Conservation (phyloP, 2,888 invertebrate genomes). For the Aspidiotus destructor region DNA sequence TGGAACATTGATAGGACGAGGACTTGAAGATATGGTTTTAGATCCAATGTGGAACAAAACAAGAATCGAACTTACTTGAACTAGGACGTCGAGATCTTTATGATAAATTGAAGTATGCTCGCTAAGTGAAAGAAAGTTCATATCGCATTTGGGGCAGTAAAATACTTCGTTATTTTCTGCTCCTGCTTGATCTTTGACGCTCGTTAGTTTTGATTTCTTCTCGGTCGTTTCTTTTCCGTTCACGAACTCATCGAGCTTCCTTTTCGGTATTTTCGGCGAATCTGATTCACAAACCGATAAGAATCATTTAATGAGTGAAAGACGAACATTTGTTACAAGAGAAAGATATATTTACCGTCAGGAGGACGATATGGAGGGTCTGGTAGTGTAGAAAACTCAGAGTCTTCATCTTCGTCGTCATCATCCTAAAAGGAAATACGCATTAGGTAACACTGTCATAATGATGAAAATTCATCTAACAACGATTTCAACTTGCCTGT, state of each 20-base stretch:
- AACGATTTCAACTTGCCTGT: conserved; percentile 7
- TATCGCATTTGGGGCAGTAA: conserved; percentile 24
- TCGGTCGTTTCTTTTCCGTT: conserved; percentile 15
- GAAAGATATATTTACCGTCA: not conserved
- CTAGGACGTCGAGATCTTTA: conserved; percentile 6
- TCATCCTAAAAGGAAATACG: conserved; percentile 14
- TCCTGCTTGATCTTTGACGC: conserved; percentile 11
- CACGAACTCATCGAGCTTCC: not conserved
- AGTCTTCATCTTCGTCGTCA: conserved; percentile 20
- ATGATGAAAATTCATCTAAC: not conserved
- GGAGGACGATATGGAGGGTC: no score
- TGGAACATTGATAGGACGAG: not conserved
- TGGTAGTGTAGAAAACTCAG: not conserved
- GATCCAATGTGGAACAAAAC: not conserved
- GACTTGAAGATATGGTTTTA: not conserved
- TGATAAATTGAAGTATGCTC: conserved; percentile 22
- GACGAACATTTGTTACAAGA: not conserved
- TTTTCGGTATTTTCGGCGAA: not conserved
- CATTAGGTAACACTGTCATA: not conserved
- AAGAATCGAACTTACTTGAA: conserved; percentile 10
- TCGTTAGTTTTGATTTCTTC: conserved; percentile 13
- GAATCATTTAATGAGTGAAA: not conserved
- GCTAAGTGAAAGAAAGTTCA: conserved; percentile 18
- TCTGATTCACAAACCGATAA: not conserved
- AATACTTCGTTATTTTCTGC: conserved; percentile 18